Evolutionary conservation across 2,797 vertebrate species (phyloP).

Genomic region (Tokudaia muenninki): DNA sequence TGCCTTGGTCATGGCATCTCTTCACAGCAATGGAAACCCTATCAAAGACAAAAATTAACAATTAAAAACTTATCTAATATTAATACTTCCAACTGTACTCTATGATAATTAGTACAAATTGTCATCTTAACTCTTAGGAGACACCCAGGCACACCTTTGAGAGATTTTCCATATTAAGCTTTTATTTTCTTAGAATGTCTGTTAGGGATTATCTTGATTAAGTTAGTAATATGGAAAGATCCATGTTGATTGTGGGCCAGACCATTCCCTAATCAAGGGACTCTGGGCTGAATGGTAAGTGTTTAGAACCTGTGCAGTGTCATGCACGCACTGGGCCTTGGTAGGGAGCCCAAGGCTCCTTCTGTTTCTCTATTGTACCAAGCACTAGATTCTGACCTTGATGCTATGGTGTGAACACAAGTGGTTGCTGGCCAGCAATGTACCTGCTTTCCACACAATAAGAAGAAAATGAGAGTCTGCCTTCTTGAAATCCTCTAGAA

Average conservation of each 20-base stretch:
- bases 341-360: background rate
- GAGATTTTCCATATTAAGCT: background rate
- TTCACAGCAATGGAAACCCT: background rate
- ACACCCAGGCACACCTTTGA: background rate
- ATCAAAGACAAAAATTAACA: background rate
- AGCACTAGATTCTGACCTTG: background rate
- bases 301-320: background rate
- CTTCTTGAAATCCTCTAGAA: background rate
- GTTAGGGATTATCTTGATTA: background rate
- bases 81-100: background rate
- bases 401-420: background rate
- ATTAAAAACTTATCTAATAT: background rate
- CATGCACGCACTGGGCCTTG: background rate
- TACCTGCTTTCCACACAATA: background rate
- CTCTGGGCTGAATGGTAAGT: background rate
- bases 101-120: background rate
- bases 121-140: background rate
- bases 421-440: background rate
- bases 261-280: background rate
- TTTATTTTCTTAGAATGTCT: background rate
- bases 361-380: background rate
- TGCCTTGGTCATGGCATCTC: background rate
- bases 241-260: background rate
- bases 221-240: background rate
- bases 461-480: background rate